Conservation (phyloP, 2,888 invertebrate species). For the Spatulosminthurus flaviceps region DNA sequence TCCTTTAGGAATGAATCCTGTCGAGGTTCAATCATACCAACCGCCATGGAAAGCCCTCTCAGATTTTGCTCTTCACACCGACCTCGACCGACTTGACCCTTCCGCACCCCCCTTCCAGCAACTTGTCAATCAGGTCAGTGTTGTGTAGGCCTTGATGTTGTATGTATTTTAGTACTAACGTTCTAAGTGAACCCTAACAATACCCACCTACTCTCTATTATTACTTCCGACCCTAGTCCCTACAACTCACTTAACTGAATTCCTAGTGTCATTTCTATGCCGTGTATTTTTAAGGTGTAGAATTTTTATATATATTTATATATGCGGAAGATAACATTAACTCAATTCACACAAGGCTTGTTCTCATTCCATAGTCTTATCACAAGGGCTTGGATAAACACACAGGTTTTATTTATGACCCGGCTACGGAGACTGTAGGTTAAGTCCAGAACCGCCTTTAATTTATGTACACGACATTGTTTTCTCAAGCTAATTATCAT, state of each 20-base stretch:
- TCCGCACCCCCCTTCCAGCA: conserved; percentile 94
- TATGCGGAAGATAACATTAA: too few species aligned
- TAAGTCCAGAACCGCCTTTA: conserved; percentile 35
- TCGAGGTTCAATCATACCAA: conserved; percentile 93
- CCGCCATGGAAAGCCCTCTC: conserved; percentile 97
- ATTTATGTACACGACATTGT: conserved; percentile 48
- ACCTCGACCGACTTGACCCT: conserved; percentile 86
- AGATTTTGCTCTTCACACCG: conserved; percentile 94
- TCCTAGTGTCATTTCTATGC: too few species aligned
- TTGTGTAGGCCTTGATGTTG: neutral
- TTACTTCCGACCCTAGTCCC: too few species aligned
- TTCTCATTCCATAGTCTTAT: too few species aligned
- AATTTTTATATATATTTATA: too few species aligned
- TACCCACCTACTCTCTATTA: too few species aligned
- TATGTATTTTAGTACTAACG: too few species aligned
- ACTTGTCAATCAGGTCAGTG: conserved; percentile 87
- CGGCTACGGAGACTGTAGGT: neutral
- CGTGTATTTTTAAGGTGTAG: too few species aligned
- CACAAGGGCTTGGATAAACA: neutral
- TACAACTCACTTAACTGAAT: too few species aligned
- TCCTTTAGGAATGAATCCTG: conserved; percentile 83
- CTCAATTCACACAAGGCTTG: too few species aligned
- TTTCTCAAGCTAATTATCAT: conserved; percentile 48
- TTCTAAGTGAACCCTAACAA: too few species aligned
- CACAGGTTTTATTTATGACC: conserved; percentile 27